A percentile compares a stretch with the other conserved stretches of the same genome.
Conservation (phyloP, 2,113 vertebrate genomes). For the Leucopsar rothschildi region DNA sequence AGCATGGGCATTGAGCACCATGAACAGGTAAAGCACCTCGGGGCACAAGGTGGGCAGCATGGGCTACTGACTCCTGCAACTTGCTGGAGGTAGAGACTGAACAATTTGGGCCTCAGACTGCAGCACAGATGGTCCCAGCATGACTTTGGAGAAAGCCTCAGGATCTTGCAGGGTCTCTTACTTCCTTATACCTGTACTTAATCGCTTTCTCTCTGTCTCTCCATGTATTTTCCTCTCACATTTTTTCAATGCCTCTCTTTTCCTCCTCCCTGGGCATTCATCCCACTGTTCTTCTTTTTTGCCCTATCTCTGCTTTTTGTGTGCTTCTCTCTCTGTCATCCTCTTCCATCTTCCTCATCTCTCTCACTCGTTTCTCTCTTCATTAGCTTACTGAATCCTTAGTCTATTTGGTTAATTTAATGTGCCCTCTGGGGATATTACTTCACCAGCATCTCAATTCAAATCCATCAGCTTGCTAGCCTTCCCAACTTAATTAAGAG, state of each 20-base stretch:
- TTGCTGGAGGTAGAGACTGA: neutral
- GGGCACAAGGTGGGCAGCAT: accelerated
- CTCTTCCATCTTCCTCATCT: neutral
- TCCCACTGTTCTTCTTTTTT: neutral
- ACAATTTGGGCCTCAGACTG: neutral
- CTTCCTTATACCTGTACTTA: neutral
- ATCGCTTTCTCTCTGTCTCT: neutral
- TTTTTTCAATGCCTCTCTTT: neutral
- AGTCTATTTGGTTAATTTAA: slow-evolving; percentile 69
- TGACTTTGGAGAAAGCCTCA: neutral
- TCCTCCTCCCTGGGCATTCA: neutral
- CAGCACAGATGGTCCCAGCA: neutral
- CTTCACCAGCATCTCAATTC: slow-evolving; percentile 43
- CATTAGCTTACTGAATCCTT: slow-evolving; percentile 53
- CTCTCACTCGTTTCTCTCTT: slow-evolving; percentile 36
- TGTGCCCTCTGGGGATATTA: slow-evolving; percentile 59
- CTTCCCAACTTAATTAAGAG: slow-evolving; percentile 65
- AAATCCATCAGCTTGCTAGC: slow-evolving; percentile 55
- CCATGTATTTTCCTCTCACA: neutral
- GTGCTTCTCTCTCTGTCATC: neutral
- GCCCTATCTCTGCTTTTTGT: neutral
- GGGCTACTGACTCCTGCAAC: neutral
- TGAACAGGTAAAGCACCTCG: slow-evolving; percentile 78
- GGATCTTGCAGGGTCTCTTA: neutral
- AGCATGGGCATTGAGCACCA: slow-evolving; percentile 99